Evolutionary conservation across 2,797 vertebrate species (phyloP), one percentile per base, ranked within the genome.

Genomic region (Coranthus polyacanthus): DNA sequence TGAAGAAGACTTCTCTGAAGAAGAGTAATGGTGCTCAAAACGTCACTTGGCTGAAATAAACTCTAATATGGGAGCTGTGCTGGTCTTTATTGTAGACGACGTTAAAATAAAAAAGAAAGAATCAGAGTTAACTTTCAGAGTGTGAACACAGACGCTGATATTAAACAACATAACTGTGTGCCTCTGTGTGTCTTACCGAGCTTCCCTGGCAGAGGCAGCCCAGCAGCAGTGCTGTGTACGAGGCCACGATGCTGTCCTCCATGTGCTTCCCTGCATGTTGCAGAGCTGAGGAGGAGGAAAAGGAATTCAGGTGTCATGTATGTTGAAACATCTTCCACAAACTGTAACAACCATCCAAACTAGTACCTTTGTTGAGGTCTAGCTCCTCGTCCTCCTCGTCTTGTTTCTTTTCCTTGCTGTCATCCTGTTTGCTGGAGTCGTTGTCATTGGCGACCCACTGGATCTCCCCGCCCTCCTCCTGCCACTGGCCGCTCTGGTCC

Each of bases 231-330:
- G 97, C 97, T 37, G 97, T 99, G 90, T 99, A 98, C 0, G 97
- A 99, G 84, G 97, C 97, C 86, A 99, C 97, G 2, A 99, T 99
- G 88, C 96, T 98, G 85, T 99, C 97, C 92, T 99, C 97, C 97
- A 99, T 99, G 94, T 99, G 97, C 92, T 98, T 99, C 83, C 97
- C 97, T 87, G 97, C 97, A 58, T 99, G 97, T 81, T 98, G 97
- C 90, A 99, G 96, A 85, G 97, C 97, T 99, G 88, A 32, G 46
- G 9, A 65, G 9, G 24, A 55, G 4, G 22, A 50, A 2, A n/a
- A 46, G 7, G 46, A 56, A 0, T 13, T 43, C 2, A 26, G 1
- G 6, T 26, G 2, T 26, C 5, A 5, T 3, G 2, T 32, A 1
- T 3, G 1, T 2, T 12, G n/a, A n/a, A n/a, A n/a, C n/a, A n/a